Conservation (phyloP, 2,113 vertebrate species). For the Phylloscopus trochiloides region DNA sequence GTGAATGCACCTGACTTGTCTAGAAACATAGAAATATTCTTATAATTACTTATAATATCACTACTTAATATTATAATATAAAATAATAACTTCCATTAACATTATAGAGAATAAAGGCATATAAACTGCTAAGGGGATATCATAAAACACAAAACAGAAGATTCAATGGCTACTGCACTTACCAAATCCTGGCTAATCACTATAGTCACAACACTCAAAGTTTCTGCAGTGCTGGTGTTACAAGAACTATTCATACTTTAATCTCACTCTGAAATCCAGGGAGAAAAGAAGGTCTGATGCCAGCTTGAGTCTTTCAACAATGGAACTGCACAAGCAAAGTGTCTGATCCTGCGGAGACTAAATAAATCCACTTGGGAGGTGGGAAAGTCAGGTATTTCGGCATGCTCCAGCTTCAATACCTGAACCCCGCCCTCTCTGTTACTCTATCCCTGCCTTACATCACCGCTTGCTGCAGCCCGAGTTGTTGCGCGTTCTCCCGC, state of each 20-base stretch:
- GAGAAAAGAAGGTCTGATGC: background rate
- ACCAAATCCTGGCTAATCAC: background rate
- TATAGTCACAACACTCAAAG: background rate
- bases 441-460: too few species aligned
- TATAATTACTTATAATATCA: background rate
- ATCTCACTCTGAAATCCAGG: fast-evolving
- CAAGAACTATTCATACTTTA: background rate
- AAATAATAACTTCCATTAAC: background rate
- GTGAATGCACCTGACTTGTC: background rate
- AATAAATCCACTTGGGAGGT: background rate
- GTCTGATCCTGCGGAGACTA: background rate
- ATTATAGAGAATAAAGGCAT: background rate
- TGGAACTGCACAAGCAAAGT: background rate
- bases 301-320: background rate
- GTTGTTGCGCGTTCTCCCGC: fast-evolving
- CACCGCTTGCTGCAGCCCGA: fast-evolving
- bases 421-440: too few species aligned
- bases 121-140: background rate
- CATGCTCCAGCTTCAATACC: background rate
- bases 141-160: background rate
- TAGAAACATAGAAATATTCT: background rate
- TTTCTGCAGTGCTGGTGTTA: background rate
- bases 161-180: background rate
- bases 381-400: background rate
- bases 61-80: background rate